phyloP scores from a whole-genome alignment of 2,797 vertebrate genomes.

The Epinephelus awoara region DNA sequence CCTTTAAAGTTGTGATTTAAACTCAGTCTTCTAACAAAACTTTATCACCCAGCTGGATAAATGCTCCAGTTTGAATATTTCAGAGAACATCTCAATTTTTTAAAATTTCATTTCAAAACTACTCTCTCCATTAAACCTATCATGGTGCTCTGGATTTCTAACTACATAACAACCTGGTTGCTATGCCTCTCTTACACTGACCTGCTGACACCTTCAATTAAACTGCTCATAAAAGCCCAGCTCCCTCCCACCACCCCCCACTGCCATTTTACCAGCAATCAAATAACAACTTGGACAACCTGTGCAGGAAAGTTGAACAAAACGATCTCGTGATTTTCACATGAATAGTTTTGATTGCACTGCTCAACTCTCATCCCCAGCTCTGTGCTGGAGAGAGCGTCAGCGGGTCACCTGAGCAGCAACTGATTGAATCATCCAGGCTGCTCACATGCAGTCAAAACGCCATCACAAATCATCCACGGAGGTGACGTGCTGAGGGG shows the following conservation, averaged over 20 bases:
- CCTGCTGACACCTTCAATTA: constrained; percentile 75
- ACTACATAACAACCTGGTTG: constrained; percentile 69
- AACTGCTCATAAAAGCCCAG: constrained; percentile 47
- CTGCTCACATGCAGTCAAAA: constrained; percentile 3
- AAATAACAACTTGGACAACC: constrained; percentile 51
- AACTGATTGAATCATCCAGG: constrained; percentile 27
- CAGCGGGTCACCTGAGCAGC: constrained; percentile 30
- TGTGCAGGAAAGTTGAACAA: constrained; percentile 36
- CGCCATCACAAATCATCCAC: constrained; percentile 10
- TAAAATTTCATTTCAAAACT: constrained; percentile 43
- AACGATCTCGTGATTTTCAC: constrained; percentile 51
- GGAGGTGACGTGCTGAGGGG: constrained; percentile 17
- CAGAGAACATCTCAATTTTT: constrained; percentile 29
- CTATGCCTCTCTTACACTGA: constrained; percentile 51
- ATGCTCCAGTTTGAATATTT: constrained; percentile 30
- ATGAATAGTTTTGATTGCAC: constrained; percentile 53
- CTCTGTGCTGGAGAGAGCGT: not conserved
- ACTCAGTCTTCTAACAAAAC: constrained; percentile 13
- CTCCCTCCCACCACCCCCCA: not conserved
- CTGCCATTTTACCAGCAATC: constrained; percentile 64
- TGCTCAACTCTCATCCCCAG: constrained; percentile 1
- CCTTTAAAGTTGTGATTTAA: constrained; percentile 26
- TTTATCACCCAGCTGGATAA: constrained; percentile 1
- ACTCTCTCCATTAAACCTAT: constrained; percentile 55
- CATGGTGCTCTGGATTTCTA: constrained; percentile 43